These are phyloP conservation scores for Bradysia coprophila DNA, from an alignment of 1,140 invertebrate species.

Conservation along the genomic window DNA sequence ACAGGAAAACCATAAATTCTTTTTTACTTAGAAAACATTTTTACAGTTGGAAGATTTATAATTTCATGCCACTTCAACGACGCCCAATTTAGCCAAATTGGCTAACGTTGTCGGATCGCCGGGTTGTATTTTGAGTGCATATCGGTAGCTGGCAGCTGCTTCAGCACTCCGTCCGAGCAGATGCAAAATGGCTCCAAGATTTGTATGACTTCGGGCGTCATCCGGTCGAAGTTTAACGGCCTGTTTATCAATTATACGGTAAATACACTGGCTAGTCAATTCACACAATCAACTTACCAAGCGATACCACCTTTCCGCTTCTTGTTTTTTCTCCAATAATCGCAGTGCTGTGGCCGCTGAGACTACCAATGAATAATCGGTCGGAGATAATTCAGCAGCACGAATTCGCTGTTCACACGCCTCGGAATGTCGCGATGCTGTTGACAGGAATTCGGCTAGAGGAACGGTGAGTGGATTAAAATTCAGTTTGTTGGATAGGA, in stretches of 20 bases:
- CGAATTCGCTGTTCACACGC: conserved; percentile 60
- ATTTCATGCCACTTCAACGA: conserved; percentile 5
- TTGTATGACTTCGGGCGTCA: conserved; percentile 76
- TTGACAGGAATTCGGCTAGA: conserved; percentile 70
- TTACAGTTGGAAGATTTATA: too few species aligned
- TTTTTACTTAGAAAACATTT: too few species aligned
- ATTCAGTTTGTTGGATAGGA: not conserved
- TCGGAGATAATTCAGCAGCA: conserved; percentile 53
- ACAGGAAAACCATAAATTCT: too few species aligned
- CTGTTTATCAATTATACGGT: conserved; percentile 6
- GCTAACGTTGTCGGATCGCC: conserved; percentile 69
- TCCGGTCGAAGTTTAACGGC: conserved; percentile 18
- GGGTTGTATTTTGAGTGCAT: conserved; percentile 65
- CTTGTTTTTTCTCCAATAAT: conserved; percentile 50
- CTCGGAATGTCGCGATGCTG: conserved; percentile 54
- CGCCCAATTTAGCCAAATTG: conserved; percentile 64
- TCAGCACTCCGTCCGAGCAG: conserved; percentile 75
- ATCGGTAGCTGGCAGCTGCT: conserved; percentile 64
- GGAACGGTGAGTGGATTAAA: conserved; percentile 4
- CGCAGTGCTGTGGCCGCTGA: conserved; percentile 71
- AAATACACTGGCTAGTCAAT: too few species aligned
- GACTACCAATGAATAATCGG: conserved; percentile 67
- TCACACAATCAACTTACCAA: conserved; percentile 33
- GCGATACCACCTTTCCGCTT: conserved; percentile 72
- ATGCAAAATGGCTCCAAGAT: conserved; percentile 84